Conservation (phyloP, 2,888 invertebrate species). For the Andrena marginata region DNA sequence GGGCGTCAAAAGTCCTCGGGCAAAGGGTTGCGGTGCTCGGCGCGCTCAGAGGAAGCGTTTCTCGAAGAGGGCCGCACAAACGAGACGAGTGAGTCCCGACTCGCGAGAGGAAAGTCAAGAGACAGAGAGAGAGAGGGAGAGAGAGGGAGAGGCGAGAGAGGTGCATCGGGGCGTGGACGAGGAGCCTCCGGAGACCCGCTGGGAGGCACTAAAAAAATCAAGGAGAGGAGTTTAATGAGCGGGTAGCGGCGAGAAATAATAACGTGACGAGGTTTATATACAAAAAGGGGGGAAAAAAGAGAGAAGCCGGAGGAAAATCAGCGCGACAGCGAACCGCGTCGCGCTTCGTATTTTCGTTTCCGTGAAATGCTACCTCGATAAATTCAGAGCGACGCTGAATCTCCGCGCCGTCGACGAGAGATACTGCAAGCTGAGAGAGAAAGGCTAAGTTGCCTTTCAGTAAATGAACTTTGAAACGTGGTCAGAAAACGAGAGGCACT, state of each 20-base stretch:
- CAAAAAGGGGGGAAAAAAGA: constrained; percentile 21
- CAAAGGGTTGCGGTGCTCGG: constrained; percentile 63
- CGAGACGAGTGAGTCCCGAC: constrained; percentile 49
- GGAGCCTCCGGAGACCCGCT: constrained; percentile 49
- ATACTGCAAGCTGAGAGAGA: constrained; percentile 36
- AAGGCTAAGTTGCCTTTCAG: neutral
- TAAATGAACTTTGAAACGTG: too few relatives aligned
- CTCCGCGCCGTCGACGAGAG: constrained; percentile 11
- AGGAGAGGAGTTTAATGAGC: constrained; percentile 69
- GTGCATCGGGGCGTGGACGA: constrained; percentile 76
- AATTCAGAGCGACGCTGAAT: constrained; percentile 40
- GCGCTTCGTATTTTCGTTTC: constrained; percentile 54
- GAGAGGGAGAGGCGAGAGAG: constrained; percentile 12
- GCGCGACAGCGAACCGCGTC: constrained; percentile 16
- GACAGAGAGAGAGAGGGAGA: constrained; percentile 30
- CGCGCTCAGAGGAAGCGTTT: constrained; percentile 60
- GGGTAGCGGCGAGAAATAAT: constrained; percentile 67
- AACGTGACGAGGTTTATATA: constrained; percentile 63
- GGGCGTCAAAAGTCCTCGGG: constrained; percentile 62
- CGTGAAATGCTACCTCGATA: constrained; percentile 51
- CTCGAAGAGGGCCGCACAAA: constrained; percentile 49
- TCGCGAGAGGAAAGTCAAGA: constrained; percentile 35
- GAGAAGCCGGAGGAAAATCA: neutral
- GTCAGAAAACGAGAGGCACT: too few relatives aligned
- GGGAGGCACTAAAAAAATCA: constrained; percentile 56